These are phyloP conservation scores for Zaprionus obscuricornis DNA, from an alignment of 2,888 invertebrate genomes.

Conservation along the genomic window DNA sequence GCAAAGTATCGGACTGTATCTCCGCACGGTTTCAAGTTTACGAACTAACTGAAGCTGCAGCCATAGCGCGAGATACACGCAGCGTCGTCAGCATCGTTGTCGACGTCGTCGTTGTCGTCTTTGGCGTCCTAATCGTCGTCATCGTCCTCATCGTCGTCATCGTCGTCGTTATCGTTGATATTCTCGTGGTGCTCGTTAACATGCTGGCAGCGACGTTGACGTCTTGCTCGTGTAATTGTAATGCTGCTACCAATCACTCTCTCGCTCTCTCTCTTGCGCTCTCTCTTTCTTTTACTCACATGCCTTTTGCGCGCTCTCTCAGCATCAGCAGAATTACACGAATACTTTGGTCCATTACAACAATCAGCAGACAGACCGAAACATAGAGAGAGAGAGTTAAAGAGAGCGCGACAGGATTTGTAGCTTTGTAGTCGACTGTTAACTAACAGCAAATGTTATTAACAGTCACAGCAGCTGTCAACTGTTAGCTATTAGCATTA, in stretches of 20 bases:
- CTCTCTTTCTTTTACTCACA: too few species aligned
- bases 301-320: too few species aligned
- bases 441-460: conserved; percentile 2
- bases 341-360: conserved; percentile 35
- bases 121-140: conserved; percentile 14
- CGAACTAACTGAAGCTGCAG: conserved; percentile 79
- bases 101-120: conserved; percentile 12
- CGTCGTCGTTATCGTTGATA: too few species aligned
- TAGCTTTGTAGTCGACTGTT: conserved; percentile 62
- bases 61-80: conserved; percentile 61
- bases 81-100: conserved; percentile 24
- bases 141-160: conserved; percentile 1
- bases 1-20: conserved; percentile 40
- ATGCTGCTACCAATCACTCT: too few species aligned
- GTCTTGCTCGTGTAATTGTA: conserved; percentile 40
- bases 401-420: conserved; percentile 54
- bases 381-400: not conserved
- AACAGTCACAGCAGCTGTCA: conserved; percentile 12
- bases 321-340: conserved; percentile 43
- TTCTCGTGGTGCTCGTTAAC: conserved; percentile 45
- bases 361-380: too few species aligned
- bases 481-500: conserved; percentile 1
- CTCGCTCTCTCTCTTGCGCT: too few species aligned
- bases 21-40: conserved; percentile 80
- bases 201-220: conserved; percentile 26